phyloP scores from a whole-genome alignment of 2,113 vertebrate genomes.

The Gavia stellata region DNA sequence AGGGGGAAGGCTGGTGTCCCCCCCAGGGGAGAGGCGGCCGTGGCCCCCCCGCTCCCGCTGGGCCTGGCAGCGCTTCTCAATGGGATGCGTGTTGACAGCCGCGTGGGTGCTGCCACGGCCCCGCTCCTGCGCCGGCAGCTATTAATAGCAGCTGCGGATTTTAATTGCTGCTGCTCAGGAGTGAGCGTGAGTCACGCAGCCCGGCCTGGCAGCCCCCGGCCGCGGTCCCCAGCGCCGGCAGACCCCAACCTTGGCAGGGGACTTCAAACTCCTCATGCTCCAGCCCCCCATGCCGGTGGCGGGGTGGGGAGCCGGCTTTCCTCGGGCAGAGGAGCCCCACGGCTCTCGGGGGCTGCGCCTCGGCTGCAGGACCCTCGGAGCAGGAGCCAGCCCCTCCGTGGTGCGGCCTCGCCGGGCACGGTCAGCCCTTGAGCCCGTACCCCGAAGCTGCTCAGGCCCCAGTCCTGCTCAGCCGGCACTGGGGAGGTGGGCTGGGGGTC shows the following conservation, averaged over 20 bases:
- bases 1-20: neutral
- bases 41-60: neutral
- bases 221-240: neutral
- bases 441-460: neutral
- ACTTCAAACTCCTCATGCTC: rapidly evolving
- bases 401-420: rapidly evolving
- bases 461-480: neutral
- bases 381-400: neutral
- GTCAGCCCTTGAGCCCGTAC: neutral
- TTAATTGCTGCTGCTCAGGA: neutral
- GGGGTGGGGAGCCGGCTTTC: neutral
- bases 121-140: neutral
- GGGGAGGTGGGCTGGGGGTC: neutral
- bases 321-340: too few species aligned
- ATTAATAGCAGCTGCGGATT: slow-evolving; percentile 56
- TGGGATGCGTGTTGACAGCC: neutral
- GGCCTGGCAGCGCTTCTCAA: neutral
- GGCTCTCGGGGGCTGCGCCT: neutral
- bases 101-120: neutral
- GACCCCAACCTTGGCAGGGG: neutral
- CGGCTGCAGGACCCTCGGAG: neutral
- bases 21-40: neutral
- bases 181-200: neutral
- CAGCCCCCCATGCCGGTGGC: rapidly evolving
- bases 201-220: neutral